Conservation (phyloP, 2,888 invertebrate genomes). For the Chloromyia formosa region DNA sequence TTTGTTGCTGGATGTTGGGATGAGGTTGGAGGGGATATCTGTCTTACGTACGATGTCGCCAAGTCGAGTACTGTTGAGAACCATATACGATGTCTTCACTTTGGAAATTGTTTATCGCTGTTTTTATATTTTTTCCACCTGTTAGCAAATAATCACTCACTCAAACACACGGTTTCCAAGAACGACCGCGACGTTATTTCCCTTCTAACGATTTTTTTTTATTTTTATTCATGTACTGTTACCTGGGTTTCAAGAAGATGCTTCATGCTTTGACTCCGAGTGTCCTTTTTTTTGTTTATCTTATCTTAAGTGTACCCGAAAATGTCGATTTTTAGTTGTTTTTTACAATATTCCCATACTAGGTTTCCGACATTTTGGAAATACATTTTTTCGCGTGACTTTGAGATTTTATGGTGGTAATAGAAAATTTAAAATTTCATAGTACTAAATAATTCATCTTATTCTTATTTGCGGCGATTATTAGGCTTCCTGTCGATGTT, state of each 20-base stretch:
- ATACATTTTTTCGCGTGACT: slow-evolving; percentile 31
- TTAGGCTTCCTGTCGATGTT: not conserved
- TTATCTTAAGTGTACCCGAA: slow-evolving; percentile 25
- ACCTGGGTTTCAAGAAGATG: too few species aligned
- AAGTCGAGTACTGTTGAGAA: not conserved
- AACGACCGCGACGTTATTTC: not conserved
- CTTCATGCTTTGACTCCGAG: not conserved
- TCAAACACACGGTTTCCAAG: not conserved
- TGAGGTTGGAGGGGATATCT: not conserved
- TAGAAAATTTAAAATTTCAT: slow-evolving; percentile 31
- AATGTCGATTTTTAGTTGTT: slow-evolving; percentile 20
- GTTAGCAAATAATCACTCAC: slow-evolving; percentile 40
- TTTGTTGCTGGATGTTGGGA: not conserved
- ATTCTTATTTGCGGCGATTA: not conserved
- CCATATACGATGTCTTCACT: slow-evolving; percentile 26
- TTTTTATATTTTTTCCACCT: slow-evolving; percentile 39
- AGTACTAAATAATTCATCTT: not conserved
- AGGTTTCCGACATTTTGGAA: slow-evolving; percentile 12
- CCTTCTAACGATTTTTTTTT: not conserved
- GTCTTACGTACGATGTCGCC: not conserved
- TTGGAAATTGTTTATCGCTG: slow-evolving; percentile 38
- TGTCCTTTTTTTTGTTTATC: not conserved
- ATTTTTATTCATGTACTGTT: not conserved
- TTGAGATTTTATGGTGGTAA: slow-evolving; percentile 15
- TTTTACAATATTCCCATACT: not conserved